Evolutionary conservation across 2,888 invertebrate species (phyloP).

Genomic region (Chrysina gloriosa): DNA sequence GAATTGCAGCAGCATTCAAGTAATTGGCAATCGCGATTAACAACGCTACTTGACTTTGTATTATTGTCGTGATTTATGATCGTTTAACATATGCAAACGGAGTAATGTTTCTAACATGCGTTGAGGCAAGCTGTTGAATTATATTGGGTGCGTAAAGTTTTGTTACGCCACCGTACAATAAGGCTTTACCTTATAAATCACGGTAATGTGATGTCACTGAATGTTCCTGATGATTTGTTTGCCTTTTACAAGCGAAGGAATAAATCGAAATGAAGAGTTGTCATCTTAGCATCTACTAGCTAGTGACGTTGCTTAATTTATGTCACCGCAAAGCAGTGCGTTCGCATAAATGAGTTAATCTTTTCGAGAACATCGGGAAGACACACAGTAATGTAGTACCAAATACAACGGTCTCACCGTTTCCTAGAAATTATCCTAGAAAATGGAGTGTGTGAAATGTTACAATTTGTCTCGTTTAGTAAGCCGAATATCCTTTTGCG

Average conservation of each 20-base stretch:
- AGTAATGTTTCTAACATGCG: conserved; percentile 19
- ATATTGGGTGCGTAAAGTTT: conserved; percentile 4
- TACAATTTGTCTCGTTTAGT: too few relatives aligned
- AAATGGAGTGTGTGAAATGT: too few relatives aligned
- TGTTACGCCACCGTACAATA: conserved; percentile 6
- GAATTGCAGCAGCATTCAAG: neutral
- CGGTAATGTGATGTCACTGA: conserved; percentile 23
- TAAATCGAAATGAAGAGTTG: conserved; percentile 14
- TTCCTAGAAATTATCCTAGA: too few relatives aligned
- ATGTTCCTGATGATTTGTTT: conserved; percentile 11
- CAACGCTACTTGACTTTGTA: conserved; percentile 19
- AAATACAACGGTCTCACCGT: too few relatives aligned
- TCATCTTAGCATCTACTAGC: neutral
- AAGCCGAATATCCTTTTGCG: too few relatives aligned
- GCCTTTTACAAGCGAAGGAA: neutral
- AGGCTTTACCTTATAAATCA: conserved; percentile 13
- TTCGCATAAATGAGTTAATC: neutral
- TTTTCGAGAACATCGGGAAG: too few relatives aligned
- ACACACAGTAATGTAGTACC: too few relatives aligned
- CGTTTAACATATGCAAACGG: conserved; percentile 13
- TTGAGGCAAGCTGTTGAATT: neutral
- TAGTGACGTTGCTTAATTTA: neutral
- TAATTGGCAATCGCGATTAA: conserved; percentile 13
- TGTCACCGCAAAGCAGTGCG: neutral
- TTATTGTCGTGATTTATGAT: conserved; percentile 23